Evolutionary conservation across 2,888 invertebrate species (phyloP).

Genomic region (Odontocerum albicorne): DNA sequence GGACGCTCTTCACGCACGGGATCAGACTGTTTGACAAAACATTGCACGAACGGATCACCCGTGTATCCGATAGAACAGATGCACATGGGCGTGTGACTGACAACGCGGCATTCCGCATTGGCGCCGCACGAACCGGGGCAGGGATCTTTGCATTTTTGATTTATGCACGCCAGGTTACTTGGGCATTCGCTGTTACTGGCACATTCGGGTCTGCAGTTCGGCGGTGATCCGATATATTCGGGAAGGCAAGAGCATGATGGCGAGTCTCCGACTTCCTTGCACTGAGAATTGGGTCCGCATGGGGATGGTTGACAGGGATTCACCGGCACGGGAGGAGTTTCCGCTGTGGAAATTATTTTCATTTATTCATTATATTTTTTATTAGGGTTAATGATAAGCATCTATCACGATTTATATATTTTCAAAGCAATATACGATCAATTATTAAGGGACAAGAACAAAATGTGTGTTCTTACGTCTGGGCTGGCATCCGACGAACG

Average conservation of each 20-base stretch:
- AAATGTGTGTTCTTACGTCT: slow-evolving; percentile 51
- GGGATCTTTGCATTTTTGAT: slow-evolving; percentile 73
- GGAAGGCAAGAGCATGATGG: slow-evolving; percentile 71
- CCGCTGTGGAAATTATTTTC: slow-evolving; percentile 45
- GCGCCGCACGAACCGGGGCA: slow-evolving; percentile 71
- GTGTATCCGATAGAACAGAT: slow-evolving; percentile 64
- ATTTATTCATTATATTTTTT: no score
- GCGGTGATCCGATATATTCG: slow-evolving; percentile 68
- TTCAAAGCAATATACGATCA: slow-evolving; percentile 1
- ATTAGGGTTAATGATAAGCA: slow-evolving; percentile 21
- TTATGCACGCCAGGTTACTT: slow-evolving; percentile 67
- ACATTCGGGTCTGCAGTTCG: slow-evolving; percentile 75
- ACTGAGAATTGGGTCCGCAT: slow-evolving; percentile 67
- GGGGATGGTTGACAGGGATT: slow-evolving; percentile 70
- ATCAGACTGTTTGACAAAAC: slow-evolving; percentile 49
- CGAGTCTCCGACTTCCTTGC: slow-evolving; percentile 61
- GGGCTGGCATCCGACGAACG: slow-evolving; percentile 67
- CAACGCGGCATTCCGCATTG: slow-evolving; percentile 72
- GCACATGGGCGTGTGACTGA: slow-evolving; percentile 72
- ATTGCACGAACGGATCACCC: slow-evolving; percentile 73
- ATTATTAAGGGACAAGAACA: background rate
- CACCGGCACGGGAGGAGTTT: slow-evolving; percentile 46
- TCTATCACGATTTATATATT: slow-evolving; percentile 18
- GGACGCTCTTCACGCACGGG: slow-evolving; percentile 46
- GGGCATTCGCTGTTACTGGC: slow-evolving; percentile 71